A percentile compares a stretch with the other conserved stretches of the same genome.
These are phyloP conservation scores for Epinotia ramella DNA, from an alignment of 2,888 invertebrate species.

Conservation along the genomic window DNA sequence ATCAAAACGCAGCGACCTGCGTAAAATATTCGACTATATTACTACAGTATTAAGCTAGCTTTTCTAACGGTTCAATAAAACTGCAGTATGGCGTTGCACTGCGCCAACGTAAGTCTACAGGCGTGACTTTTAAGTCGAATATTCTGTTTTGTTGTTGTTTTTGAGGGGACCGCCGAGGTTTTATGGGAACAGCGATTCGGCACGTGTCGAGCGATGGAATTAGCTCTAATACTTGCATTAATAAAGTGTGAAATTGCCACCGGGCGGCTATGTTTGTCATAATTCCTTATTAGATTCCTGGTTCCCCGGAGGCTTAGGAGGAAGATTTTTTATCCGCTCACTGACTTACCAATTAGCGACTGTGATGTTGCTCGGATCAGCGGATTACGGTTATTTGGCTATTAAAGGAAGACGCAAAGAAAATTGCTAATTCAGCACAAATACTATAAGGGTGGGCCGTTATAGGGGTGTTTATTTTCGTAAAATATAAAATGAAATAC, in stretches of 20 bases:
- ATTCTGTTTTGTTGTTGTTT: conserved; percentile 57
- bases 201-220: conserved; percentile 83
- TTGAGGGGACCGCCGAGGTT: conserved; percentile 65
- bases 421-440: conserved; percentile 6
- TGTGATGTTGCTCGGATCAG: conserved; percentile 11
- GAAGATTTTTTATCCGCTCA: conserved; percentile 34
- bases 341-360: conserved; percentile 36
- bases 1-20: conserved; percentile 1
- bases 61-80: conserved; percentile 9
- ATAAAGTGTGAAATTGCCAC: conserved; percentile 86
- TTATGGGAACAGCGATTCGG: conserved; percentile 82
- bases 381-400: conserved; percentile 24
- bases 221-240: conserved; percentile 84
- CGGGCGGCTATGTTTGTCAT: conserved; percentile 76
- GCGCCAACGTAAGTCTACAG: conserved; percentile 53
- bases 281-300: conserved; percentile 80
- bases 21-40: conserved; percentile 54
- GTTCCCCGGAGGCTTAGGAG: conserved; percentile 49
- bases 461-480: conserved; percentile 2
- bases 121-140: conserved; percentile 58
- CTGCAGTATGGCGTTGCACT: conserved; percentile 33
- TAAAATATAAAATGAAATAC: conserved; percentile 3
- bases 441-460: neutral
- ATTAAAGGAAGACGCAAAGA: conserved; percentile 21
- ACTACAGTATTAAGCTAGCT: conserved; percentile 46